Evolutionary conservation across 2,888 invertebrate genomes (phyloP).

Genomic region (Eledona agricola): DNA sequence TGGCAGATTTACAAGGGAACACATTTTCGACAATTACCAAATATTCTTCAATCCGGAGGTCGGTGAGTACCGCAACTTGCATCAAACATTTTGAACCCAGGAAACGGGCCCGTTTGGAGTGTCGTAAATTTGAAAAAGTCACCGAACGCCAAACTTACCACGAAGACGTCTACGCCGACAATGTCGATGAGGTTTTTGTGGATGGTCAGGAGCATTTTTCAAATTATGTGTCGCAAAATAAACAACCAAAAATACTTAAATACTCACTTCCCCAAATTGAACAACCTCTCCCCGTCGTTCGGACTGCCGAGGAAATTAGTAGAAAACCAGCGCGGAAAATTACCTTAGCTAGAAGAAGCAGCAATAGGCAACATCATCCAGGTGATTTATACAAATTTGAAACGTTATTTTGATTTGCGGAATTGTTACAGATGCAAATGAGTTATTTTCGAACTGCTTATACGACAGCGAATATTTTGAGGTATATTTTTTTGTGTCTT

Average conservation of each 20-base stretch:
- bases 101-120: no score
- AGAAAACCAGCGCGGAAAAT: conserved; percentile 8
- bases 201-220: conserved; percentile 10
- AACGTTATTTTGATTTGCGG: background rate
- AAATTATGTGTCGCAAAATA: background rate
- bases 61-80: no score
- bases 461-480: conserved; percentile 12
- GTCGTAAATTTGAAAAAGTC: conserved; percentile 9
- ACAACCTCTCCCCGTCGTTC: background rate
- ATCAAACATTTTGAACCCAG: no score
- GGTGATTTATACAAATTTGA: conserved; percentile 8
- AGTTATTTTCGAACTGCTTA: conserved; percentile 2
- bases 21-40: no score
- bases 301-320: background rate
- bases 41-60: no score
- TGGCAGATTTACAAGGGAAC: no score
- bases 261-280: no score
- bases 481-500: conserved; percentile 3
- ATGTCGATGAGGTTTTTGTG: conserved; percentile 9
- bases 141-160: conserved; percentile 1
- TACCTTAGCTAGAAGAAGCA: background rate
- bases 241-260: background rate
- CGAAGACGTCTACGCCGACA: background rate
- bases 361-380: background rate
- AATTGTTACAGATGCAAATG: conserved; percentile 4